Conservation (phyloP, 2,113 vertebrate species). For the Phalacrocorax aristotelis region DNA sequence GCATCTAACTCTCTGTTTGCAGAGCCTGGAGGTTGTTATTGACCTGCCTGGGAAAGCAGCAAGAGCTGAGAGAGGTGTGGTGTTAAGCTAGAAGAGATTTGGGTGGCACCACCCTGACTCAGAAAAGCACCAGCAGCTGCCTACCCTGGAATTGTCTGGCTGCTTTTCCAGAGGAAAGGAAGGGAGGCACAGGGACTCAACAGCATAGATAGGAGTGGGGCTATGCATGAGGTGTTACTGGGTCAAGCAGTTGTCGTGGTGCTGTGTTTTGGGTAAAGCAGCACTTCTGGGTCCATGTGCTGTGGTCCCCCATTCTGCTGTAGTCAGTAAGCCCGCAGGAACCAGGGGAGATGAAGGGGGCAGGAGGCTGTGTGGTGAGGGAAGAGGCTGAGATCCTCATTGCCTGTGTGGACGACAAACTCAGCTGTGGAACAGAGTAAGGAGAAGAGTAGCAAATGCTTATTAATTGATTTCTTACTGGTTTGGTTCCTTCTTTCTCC, state of each 20-base stretch:
- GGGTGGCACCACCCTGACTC: background rate
- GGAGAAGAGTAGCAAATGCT: background rate
- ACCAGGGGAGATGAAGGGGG: background rate
- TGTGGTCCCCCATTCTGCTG: rapidly evolving
- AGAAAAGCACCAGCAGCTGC: background rate
- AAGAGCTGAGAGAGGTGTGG: background rate
- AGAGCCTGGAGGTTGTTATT: background rate
- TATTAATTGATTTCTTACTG: background rate
- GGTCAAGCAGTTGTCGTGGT: background rate
- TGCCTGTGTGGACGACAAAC: background rate
- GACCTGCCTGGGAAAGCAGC: background rate
- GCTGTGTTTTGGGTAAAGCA: background rate
- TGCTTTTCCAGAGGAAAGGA: background rate
- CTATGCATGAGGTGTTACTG: background rate
- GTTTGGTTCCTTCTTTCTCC: background rate
- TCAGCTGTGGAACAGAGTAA: background rate
- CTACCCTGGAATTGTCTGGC: background rate
- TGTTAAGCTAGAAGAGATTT: background rate
- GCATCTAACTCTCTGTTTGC: background rate
- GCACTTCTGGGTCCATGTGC: rapidly evolving
- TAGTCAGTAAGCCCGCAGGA: background rate
- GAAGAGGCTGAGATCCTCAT: background rate
- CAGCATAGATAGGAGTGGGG: rapidly evolving
- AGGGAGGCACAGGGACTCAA: background rate
- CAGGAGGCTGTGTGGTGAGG: background rate